A percentile compares a stretch with the other conserved stretches of the same genome.
Evolutionary conservation across 2,113 vertebrate species (phyloP).

Genomic region (Hemibagrus wyckioides): DNA sequence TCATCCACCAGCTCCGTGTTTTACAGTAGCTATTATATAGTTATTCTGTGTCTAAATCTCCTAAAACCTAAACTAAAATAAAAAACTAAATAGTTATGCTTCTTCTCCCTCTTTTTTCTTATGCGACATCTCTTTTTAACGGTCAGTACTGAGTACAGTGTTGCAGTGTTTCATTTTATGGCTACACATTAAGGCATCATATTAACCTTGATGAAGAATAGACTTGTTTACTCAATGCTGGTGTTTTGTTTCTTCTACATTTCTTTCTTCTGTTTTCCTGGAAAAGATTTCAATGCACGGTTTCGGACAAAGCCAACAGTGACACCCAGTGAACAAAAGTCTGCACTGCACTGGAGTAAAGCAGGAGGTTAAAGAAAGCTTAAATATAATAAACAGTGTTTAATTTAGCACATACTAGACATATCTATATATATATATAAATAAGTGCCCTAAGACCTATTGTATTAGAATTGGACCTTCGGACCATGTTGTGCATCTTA

Average conservation of each 20-base stretch:
- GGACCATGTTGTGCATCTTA: background rate
- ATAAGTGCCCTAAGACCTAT: too few relatives aligned
- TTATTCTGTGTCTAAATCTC: background rate
- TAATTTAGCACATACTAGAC: background rate
- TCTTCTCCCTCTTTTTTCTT: background rate
- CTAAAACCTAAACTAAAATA: background rate
- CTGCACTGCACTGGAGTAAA: background rate
- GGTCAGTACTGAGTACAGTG: background rate
- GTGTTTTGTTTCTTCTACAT: background rate
- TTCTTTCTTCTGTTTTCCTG: background rate
- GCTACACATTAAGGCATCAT: background rate
- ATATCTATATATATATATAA: background rate
- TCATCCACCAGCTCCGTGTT: background rate
- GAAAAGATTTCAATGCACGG: background rate
- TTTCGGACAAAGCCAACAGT: background rate
- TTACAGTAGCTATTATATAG: background rate
- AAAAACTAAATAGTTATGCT: too few relatives aligned
- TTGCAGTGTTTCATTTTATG: background rate
- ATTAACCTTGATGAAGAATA: background rate
- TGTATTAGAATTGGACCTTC: background rate
- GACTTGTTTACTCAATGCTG: background rate
- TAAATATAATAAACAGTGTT: background rate
- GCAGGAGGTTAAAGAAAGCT: background rate
- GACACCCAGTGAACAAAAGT: conserved; percentile 9
- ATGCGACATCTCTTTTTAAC: background rate